phyloP scores from a whole-genome alignment of 64 coral and sea anemone genomes.

The Porites lutea region DNA sequence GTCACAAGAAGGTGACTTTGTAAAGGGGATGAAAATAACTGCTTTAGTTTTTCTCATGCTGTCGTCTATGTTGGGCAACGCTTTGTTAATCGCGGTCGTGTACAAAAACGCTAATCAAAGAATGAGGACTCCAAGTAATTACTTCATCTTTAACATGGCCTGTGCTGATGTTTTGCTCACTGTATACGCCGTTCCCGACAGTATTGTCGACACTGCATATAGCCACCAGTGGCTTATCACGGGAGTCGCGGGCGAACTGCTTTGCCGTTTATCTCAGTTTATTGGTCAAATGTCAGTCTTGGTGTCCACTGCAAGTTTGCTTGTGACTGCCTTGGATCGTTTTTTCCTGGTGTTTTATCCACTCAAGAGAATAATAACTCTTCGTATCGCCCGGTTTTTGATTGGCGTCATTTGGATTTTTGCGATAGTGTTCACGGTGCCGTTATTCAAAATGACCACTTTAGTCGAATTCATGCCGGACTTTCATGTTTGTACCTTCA shows the following conservation, averaged over 20 bases:
- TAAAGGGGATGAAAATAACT: not conserved
- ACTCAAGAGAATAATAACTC: slow-evolving; percentile 1
- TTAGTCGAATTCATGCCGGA: not conserved
- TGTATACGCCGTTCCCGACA: slow-evolving; percentile 13
- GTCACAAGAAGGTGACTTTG: not conserved
- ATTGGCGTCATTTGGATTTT: slow-evolving; percentile 39
- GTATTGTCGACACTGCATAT: not conserved
- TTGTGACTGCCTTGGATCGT: slow-evolving; percentile 48
- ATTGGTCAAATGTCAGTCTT: slow-evolving; percentile 10
- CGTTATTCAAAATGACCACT: not conserved
- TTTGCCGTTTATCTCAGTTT: slow-evolving; percentile 39
- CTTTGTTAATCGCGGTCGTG: slow-evolving; percentile 19
- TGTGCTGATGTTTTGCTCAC: slow-evolving; percentile 15
- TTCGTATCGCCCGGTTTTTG: not conserved
- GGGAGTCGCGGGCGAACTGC: slow-evolving; percentile 13
- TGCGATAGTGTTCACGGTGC: slow-evolving; percentile 10
- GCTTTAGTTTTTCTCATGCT: not conserved
- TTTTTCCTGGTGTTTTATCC: slow-evolving; percentile 64
- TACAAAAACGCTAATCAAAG: slow-evolving; percentile 63
- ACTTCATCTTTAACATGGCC: slow-evolving; percentile 68
- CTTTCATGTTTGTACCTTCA: not conserved
- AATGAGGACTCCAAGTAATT: slow-evolving; percentile 63
- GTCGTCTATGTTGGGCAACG: slow-evolving; percentile 15
- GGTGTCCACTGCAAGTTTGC: slow-evolving; percentile 40
- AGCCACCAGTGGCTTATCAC: slow-evolving; percentile 20